Percentiles rank a stretch among this genome's conserved stretches.
Conservation (phyloP, 2,888 invertebrate species). For the Pardosa pseudoannulata region DNA sequence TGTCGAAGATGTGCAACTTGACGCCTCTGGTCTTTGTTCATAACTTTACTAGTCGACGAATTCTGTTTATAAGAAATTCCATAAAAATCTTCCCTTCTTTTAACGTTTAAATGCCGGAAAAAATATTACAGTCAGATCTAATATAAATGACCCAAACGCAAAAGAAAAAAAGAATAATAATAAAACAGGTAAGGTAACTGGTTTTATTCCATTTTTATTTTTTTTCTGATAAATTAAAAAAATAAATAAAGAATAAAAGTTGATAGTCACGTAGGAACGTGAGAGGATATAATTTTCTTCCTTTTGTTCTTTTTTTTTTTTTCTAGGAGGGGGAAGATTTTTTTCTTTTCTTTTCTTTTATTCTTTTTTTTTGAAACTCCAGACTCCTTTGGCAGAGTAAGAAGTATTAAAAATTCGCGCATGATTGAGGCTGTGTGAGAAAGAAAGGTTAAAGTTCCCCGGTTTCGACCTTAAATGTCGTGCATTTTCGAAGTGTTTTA, state of each 20-base stretch:
- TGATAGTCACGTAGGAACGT: conserved; percentile 7
- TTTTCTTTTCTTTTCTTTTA: background rate
- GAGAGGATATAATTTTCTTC: background rate
- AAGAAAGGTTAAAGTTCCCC: background rate
- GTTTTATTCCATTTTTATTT: background rate
- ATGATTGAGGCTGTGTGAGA: background rate
- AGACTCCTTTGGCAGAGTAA: background rate
- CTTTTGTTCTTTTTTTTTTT: background rate
- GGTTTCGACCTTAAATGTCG: background rate
- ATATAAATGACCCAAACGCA: conserved; percentile 26
- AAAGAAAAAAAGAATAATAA: background rate
- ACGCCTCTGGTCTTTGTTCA: too few species aligned
- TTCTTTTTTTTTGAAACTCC: background rate
- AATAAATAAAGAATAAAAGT: conserved; percentile 1
- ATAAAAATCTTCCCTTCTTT: too few species aligned
- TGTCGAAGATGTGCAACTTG: too few species aligned
- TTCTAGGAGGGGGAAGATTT: background rate
- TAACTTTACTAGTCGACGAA: too few species aligned
- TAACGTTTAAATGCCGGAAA: too few species aligned
- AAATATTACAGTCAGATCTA: background rate
- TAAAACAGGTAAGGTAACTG: conserved; percentile 27
- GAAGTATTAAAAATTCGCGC: background rate
- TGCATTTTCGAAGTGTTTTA: background rate
- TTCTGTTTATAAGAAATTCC: too few species aligned
- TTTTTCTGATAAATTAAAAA: background rate